Base-by-base conservation (phyloP, 1,140 invertebrate species). In the Mya arenaria region DNA sequence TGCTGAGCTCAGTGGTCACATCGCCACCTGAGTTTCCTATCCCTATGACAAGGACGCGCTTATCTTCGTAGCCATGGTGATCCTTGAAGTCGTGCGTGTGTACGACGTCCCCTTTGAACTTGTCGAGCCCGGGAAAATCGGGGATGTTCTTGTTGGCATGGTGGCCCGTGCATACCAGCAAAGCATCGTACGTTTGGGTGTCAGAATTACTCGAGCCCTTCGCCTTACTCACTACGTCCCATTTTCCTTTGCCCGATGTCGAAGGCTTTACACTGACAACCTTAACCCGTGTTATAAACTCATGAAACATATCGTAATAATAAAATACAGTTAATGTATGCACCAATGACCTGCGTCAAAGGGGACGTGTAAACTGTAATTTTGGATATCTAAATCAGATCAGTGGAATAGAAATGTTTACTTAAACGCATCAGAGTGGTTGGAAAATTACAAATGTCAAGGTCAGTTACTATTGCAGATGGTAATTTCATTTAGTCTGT, bases 1-100 rank as follows among this genome's bases (percentile, higher is more conserved):
- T 55, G 30, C 56, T 63, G 4, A 75, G 72, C 81, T 94, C 94
- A 6, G 92, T 92, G 17, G 94, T 94, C 17, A 92, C 90, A 85
- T 94, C 94, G 3, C 91, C 87, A 10, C 92, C 93, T 17, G 94
- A 94, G 82, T 94, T 94, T 10, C 94, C 94, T 37, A 94, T 91
- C 8, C 94, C 94, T n/a, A 94, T 84, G n/a, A 94, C 87, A 15
- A 94, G 84, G 17, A 94, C 93, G 56, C 86, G 80, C 82, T 94
- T 93, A 56, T 91, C 92, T 62, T 93, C 91, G 81, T 89, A 93
- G 6, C 91, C 89, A 89, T 80, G 23, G 15, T 41, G 55, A 19
- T 82, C 74, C 74, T 91, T 91, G 84, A 93, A 94, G 15, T 92
- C 88, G 52, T 94, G 92, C 1, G 93, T 92, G 82, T 94, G 94